Conservation (phyloP, 2,797 vertebrate genomes). For the Rhabdophis nuchalis region DNA sequence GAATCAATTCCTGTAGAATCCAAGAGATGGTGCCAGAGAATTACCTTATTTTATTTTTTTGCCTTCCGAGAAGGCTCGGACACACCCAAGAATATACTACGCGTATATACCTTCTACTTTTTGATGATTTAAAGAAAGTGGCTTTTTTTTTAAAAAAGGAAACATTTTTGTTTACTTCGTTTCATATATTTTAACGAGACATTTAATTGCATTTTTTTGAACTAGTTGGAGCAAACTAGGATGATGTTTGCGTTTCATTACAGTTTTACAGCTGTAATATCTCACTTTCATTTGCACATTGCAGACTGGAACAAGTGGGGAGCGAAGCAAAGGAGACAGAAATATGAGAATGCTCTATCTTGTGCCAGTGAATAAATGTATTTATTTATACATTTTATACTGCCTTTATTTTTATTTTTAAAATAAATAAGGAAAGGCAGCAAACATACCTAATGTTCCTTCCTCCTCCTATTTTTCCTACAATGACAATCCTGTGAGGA, state of each 20-base stretch:
- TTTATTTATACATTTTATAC: background rate
- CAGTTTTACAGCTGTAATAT: background rate
- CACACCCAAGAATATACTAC: background rate
- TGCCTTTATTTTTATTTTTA: background rate
- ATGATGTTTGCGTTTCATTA: background rate
- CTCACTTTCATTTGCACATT: background rate
- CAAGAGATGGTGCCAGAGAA: slow-evolving; percentile 16
- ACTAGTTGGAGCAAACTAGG: background rate
- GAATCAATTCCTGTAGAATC: background rate
- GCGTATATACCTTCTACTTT: too few relatives aligned
- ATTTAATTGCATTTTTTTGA: background rate
- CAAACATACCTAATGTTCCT: background rate
- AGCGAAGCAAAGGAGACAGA: background rate
- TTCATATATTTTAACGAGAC: background rate
- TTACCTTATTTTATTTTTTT: background rate
- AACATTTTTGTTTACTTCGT: background rate
- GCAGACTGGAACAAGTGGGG: background rate
- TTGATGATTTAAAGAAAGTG: background rate
- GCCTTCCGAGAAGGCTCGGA: background rate
- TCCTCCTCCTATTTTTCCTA: background rate
- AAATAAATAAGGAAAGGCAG: background rate
- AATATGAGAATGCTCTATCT: background rate
- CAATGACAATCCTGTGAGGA: background rate
- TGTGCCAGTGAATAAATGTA: background rate
- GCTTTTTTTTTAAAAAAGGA: background rate